Evolutionary conservation across 1,140 invertebrate species (phyloP), one percentile per base, ranked within the genome.

Genomic region (Cephus cinctus): DNA sequence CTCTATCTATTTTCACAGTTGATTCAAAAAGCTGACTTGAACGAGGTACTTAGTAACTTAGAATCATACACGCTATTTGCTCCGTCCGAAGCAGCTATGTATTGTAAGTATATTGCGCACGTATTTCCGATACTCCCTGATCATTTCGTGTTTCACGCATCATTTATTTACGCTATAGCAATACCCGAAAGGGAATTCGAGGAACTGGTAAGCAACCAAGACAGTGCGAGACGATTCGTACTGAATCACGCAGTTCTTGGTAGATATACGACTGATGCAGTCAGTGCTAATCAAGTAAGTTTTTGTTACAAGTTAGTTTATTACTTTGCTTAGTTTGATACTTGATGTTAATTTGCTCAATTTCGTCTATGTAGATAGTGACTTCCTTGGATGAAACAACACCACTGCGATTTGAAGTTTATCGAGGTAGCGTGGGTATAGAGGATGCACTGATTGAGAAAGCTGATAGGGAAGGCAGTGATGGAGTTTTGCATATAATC

Each of bases 401-500:
- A 40, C 57, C 66, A 6, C 51, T 80, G 2, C 54, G 78, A 2
- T 54, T 80, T 0, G 71, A 71, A 52, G 69, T 76, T n/a, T 47
- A 52, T 15, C 50, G 47, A 16, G 34, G 25, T 11, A 47, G 23
- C n/a, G 30, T 47, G 15, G 51, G 51, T 35, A 73, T 80, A 1
- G 78, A 80, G 52, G 66, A 76, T 21, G 77, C 78, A 0, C 60
- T 75, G 11, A 69, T 81, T 19, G 67, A 72, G 20, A 62, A 72
- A 32, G 46, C 60, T 0, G 75, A 81, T 52, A 66, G 78, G 39
- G 73, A 79, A 38, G 77, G 77, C 6, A 76, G 75, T 16, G 82
- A 83, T 57, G 81, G 82, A 4, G 71, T 81, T 2, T 61, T 83
- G 30, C 81, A 83, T 53, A 68, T 81, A 14, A 76, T 83, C 25